Base-by-base conservation (phyloP, 2,888 invertebrate species). In the Nemotelus pantherinus region DNA sequence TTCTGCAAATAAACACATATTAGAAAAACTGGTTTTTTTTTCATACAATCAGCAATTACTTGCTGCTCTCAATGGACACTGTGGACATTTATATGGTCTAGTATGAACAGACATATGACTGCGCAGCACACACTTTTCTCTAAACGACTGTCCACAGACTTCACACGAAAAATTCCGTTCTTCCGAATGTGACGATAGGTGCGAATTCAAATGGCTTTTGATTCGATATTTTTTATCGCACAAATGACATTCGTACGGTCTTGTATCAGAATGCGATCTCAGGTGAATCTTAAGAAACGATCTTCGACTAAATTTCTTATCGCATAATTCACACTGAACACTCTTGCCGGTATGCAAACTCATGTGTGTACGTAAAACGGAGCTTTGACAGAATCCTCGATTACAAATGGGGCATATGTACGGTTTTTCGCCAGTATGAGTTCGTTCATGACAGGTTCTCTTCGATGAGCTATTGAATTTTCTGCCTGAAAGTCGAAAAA, bases 171-270 rank as follows among this genome's bases (percentile, higher is more conserved):
- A 82, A 44, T 65, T 48, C 63, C 43, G 81, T 7, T 78, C 76
- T 4, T 82, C 81, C 77, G 83, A 83, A 78, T 84, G 84, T 48
- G 83, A 83, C 77, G 84, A 83, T 80, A 85, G 82, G 65, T 85
- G 85, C n/a, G 83, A 83, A 77, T 83, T 83, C 7, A 85, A 81
- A 80, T 85, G 84, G 2, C 83, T 83, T 41, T 84, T 84, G 1
- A 84, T 84, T 67, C 83, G 84, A 77, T 84, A 85, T 41, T 83
- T 82, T 77, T 83, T 85, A 1, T 81, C 77, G 68, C 83, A 83
- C 2, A 81, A 25, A 39, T 78, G 55, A 45, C 83, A 83, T 9
- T 79, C 71, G 65, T 83, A 83, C 9, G 83, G 83, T 9, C 81
- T 77, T 50, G 82, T 79, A 25, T 82, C 83, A 2, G 81, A 82